phyloP scores from a whole-genome alignment of 2,113 vertebrate species.

The Barnardius zonarius region DNA sequence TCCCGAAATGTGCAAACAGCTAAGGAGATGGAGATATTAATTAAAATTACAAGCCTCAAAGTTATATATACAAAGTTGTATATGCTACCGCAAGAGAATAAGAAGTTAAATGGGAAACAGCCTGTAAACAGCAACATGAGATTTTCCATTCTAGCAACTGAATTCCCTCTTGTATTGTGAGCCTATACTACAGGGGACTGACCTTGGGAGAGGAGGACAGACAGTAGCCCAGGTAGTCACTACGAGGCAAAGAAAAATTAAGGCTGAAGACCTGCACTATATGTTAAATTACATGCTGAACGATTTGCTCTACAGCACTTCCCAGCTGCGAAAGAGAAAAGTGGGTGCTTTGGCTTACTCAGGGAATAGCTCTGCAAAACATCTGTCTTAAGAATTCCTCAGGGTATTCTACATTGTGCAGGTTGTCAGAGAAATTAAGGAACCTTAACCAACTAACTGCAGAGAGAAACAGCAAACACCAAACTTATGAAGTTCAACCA shows the following conservation, averaged over 20 bases:
- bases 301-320: not conserved
- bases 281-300: not conserved
- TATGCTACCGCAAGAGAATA: not conserved
- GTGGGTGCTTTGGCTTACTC: not conserved
- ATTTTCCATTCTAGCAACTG: not conserved
- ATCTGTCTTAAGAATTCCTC: not conserved
- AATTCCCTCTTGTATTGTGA: not conserved
- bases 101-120: not conserved
- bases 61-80: not conserved
- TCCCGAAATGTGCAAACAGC: not conserved
- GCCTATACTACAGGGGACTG: not conserved
- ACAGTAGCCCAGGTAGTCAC: not conserved
- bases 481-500: not conserved
- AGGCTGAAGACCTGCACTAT: not conserved
- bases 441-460: not conserved
- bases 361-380: not conserved
- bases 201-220: not conserved
- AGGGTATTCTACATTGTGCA: not conserved
- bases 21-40: not conserved
- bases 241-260: not conserved
- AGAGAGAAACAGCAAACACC: not conserved
- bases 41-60: not conserved
- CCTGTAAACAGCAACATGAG: not conserved
- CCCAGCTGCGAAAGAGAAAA: not conserved
- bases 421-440: not conserved